Base-by-base conservation (phyloP, 1,140 invertebrate species). In the Conus betulinus region DNA sequence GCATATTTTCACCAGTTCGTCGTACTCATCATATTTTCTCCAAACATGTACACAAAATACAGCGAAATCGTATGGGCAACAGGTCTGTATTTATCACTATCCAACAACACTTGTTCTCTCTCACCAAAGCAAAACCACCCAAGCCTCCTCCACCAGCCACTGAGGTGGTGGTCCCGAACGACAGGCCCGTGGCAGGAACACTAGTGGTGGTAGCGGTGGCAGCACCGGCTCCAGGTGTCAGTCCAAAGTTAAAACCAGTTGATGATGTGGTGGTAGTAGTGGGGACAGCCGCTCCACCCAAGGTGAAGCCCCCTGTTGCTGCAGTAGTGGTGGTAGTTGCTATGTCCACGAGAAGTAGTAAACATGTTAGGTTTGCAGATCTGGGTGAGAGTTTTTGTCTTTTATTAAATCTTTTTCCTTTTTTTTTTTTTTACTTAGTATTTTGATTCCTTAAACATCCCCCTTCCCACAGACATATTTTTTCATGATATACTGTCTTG, bases 61-160 rank as follows among this genome's bases (percentile, higher is more conserved):
- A 39, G 39, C 39, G 39, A 39, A 39, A 39, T 39, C 3, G 3
- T 39, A 39, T 39, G 39, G 39, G 39, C 3, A 39, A 39, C 39
- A 39, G 39, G 39, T 39, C 39, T 39, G 39, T 39, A 39, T 39
- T 39, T 39, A 39, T 39, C 39, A 39, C 39, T 39, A 39, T 39
- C 39, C 39, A 39, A 39, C 39, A 39, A 89, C 67, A 57, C 92
- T 83, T 74, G 93, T 74, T 85, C 85, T 71, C 85, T 71, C 67
- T 87, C 60, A 53, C 90, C 90, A 82, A 90, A 88, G 82, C n/a
- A 23, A 92, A 90, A 27, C 88, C 88, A 63, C 25, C 63, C 63
- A 85, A 74, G 71, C 84, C 84, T 51, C 84, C 84, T 78, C 63
- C 51, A 74, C 84, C 85, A 20, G 84, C 23, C 5, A 84, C 82